Base-by-base conservation (phyloP, 2,113 vertebrate species). In the Anser brachyrhynchus region DNA sequence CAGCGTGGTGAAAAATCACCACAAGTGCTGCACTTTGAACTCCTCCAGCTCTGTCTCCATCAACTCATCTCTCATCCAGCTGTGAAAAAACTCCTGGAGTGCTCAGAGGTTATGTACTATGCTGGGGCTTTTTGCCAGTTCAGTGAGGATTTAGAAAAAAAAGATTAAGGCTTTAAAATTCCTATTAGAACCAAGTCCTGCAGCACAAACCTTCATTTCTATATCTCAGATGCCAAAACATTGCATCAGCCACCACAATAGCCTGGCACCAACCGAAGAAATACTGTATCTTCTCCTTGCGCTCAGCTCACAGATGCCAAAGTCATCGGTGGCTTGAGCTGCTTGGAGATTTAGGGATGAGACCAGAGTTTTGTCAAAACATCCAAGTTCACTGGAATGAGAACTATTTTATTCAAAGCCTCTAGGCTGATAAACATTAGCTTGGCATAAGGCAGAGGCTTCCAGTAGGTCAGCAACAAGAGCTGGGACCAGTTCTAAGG, bases 21-120 rank as follows among this genome's bases (percentile, higher is more conserved):
- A 73, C 69, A 90, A 69, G 25, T 70, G 13, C 81, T 91, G 71
- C 6, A 6, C 84, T 89, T 84, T 46, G 0, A 96, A 70, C 73
- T 86, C 85, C 39, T 54, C 21, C 54, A 86, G 61, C 65, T 90
- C 84, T 39, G 31, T 89, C 84, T 95, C 76, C 90, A 86, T 89
- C 88, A 90, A 69, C 41, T 93, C 83, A 76, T 92, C 93, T 94
- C 73, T 95, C 83, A 96, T 87, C 73, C 92, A 95, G 86, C 89
- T 96, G 89, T 80, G 1, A 3, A 86, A 91, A 44, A 75, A 22
- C 67, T 92, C 83, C 80, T 92, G 92, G 66, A 87, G 73, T 19
- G 58, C 86, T 95, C 86, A 84, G 77, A 93, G 92, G 84, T 95
- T 96, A 84, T 59, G 55, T 70, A 65, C 77, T 95, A 66, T 55